Conservation (phyloP, 2,113 vertebrate genomes). For the Tupaia tana region DNA sequence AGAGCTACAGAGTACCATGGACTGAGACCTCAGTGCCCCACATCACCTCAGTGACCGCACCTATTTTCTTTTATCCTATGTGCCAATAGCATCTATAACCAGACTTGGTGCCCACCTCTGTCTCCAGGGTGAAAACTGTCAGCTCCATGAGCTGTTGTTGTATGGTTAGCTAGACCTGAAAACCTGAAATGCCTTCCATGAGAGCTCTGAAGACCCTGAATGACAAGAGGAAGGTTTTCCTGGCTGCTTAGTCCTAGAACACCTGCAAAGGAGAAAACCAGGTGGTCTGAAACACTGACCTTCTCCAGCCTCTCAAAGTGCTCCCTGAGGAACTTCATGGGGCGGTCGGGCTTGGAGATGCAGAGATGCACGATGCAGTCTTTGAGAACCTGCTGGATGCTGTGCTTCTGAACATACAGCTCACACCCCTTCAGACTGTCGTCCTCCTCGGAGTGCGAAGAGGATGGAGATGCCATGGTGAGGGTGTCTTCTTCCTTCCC, state of each 20-base stretch:
- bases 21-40: not conserved
- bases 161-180: not conserved
- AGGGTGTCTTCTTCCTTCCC: conserved; percentile 53
- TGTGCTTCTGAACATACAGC: conserved; percentile 96
- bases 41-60: accelerated
- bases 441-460: conserved; percentile 93
- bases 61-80: not conserved
- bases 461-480: conserved; percentile 94
- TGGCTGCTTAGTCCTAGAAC: not conserved
- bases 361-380: conserved; percentile 98
- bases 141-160: accelerated
- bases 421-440: conserved; percentile 97
- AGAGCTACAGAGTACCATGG: accelerated
- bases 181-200: not conserved
- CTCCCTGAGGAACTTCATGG: conserved; percentile 97
- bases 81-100: accelerated
- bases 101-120: not conserved
- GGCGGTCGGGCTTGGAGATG: conserved; percentile 95
- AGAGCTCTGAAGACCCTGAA: not conserved
- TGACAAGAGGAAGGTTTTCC: not conserved
- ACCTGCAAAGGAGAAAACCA: accelerated
- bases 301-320: conserved; percentile 98
- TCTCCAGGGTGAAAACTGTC: not conserved
- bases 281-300: conserved; percentile 87
- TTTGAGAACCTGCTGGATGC: conserved; percentile 96